Base-by-base conservation (phyloP, 2,888 invertebrate species). In the Leuctra nigra region DNA sequence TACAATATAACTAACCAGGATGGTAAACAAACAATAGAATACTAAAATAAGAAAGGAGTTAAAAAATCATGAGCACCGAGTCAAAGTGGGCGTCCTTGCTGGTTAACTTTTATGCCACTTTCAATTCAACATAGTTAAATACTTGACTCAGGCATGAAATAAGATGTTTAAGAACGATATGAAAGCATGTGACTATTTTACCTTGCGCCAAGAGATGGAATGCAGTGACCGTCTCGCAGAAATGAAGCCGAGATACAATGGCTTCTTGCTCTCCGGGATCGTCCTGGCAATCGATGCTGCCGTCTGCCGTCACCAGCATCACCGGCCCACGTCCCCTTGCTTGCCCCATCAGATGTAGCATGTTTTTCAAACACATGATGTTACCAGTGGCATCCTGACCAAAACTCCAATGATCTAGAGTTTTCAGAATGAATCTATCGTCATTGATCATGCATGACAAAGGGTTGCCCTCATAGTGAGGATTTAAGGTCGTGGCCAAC, bases 391-490 rank as follows among this genome's bases (percentile, higher is more conserved):
- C 79, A 70, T 95, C 92, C 1, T 70, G 72, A 2, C 95, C 92
- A 73, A 95, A 97, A 63, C 82, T 77, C 97, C 97, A 97, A 66
- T 87, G 80, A 14, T 81, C 70, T 29, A 86, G 68, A 0, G 93
- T 92, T 66, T 83, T 77, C 44, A 83, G 76, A 66, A 96, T 87
- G 62, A 94, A 83, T 9, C 91, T 78, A 69, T 96, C 95, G 71
- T 96, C 92, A 39, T 81, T 80, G 33, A 97, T 86, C 76, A 81
- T 82, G 64, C 75, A 75, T 1, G 79, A 77, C 0, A 82, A 70
- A 0, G 81, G 77, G 72, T 93, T 94, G 0, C 88, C 91, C 72
- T 96, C 95, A 65, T 92, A 89, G 68, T 93, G 87, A 0, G 97
- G 96, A 75, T 95, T 95, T 54, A 96, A 73, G 0, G 93, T 89